Base-by-base conservation (phyloP, 1,140 invertebrate species). In the Scaptomyza montana region DNA sequence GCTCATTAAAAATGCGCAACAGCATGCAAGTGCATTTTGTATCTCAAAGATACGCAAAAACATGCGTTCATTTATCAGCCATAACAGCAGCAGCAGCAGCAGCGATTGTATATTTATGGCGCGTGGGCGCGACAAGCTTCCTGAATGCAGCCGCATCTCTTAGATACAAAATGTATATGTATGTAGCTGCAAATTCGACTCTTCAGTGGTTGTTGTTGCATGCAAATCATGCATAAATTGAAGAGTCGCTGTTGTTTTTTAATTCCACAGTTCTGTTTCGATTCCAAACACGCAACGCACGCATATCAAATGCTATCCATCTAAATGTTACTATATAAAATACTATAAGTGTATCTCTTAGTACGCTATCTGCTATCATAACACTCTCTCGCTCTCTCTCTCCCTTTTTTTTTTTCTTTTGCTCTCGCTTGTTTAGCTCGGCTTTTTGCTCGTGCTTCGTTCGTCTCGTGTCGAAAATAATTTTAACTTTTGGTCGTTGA, bases 401-500 rank as follows among this genome's bases (percentile, higher is more conserved):
- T 39, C 13, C 45, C 56, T 30, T 21, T 43, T 25, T 19, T 13
- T 5, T 33, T 55, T 39, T 21, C 16, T 36, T 43, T 54, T 57
- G 19, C 30, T 43, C 43, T 69, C 56, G 25, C 54, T 55, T 5
- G 5, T 30, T n/a, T 12, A 2, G 39, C 39, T 43, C 39, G 21
- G 36, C 10, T 8, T 39, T 9, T 9, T 41, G 55, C 21, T 69
- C 65, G 71, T 68, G 62, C 16, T 13, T 50, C 21, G 59, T 51
- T 59, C 36, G 39, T 68, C 67, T 54, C 53, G 33, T 54, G 81
- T 80, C 81, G 81, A 78, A 86, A 78, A 85, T 74, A 73, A 80
- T 80, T 85, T 85, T 50, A 80, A 74, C 84, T 89, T 89, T 87
- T 87, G 82, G 82, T 87, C 82, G 79, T 87, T 87, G 82, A 87